Evolutionary conservation across 2,888 invertebrate genomes (phyloP).

Genomic region (Pristionchus arcanus): DNA sequence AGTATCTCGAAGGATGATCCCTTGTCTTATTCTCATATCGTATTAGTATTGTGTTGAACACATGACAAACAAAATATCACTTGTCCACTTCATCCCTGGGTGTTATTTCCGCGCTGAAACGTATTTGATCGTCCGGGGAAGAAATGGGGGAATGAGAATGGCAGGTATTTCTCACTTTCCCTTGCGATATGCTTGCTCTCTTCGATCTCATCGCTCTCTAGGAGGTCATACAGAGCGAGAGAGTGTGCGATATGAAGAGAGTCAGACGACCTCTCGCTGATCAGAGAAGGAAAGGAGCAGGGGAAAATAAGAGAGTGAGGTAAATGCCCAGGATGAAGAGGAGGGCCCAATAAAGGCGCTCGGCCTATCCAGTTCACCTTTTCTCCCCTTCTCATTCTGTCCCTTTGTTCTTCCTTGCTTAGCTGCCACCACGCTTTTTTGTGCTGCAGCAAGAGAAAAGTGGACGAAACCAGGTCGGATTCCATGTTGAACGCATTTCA

Average conservation of each 20-base stretch:
- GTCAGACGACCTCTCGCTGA: too few species aligned
- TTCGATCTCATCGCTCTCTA: neutral
- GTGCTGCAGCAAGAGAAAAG: neutral
- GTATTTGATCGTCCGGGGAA: neutral
- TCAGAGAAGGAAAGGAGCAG: too few species aligned
- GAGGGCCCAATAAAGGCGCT: neutral
- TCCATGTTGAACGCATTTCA: neutral
- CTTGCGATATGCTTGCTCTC: too few species aligned
- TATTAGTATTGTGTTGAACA: too few species aligned
- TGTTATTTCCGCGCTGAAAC: neutral
- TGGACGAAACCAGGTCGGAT: neutral
- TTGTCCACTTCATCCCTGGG: too few species aligned
- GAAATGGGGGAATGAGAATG: too few species aligned
- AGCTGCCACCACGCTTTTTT: constrained; percentile 23
- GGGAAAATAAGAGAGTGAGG: too few species aligned
- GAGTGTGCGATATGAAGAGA: too few species aligned
- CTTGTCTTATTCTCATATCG: too few species aligned
- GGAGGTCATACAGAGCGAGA: neutral
- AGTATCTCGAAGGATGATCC: too few species aligned
- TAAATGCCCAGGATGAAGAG: neutral
- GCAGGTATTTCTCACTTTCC: constrained; percentile 15
- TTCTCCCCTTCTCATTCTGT: neutral
- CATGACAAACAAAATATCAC: too few species aligned
- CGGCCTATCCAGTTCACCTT: constrained; percentile 3
- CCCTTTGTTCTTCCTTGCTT: constrained; percentile 3